Conservation (phyloP, 2,113 vertebrate genomes). For the Forbesichthys papilliferus region DNA sequence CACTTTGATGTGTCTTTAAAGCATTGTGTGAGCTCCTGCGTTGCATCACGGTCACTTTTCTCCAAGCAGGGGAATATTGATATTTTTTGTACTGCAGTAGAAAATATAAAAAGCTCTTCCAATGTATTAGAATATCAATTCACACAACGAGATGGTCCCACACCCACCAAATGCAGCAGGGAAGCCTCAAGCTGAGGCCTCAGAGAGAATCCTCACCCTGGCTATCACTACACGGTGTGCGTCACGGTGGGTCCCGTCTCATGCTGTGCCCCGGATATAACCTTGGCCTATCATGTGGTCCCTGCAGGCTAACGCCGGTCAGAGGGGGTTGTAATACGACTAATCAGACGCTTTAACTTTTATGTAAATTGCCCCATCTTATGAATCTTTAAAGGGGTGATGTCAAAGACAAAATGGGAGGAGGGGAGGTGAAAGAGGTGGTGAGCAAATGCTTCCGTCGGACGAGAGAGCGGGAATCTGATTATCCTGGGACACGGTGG, state of each 20-base stretch:
- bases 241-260: constrained; percentile 36
- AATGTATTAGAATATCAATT: not conserved
- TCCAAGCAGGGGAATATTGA: constrained; percentile 4
- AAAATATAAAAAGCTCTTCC: not conserved
- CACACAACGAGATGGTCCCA: not conserved
- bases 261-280: constrained; percentile 50
- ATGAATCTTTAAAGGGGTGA: constrained; percentile 79
- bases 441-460: constrained; percentile 51
- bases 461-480: constrained; percentile 50
- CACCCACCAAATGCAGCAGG: constrained; percentile 7
- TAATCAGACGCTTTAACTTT: constrained; percentile 74
- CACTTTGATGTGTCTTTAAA: constrained; percentile 46
- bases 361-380: constrained; percentile 72
- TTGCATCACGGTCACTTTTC: constrained; percentile 36
- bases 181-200: not conserved
- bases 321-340: constrained; percentile 72
- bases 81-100: constrained; percentile 1
- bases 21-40: constrained; percentile 4
- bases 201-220: constrained; percentile 4
- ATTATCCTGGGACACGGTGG: constrained; percentile 34
- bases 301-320: constrained; percentile 67
- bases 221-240: not conserved
- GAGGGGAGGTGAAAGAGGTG: constrained; percentile 20
- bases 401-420: constrained; percentile 74
- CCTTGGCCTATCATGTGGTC: constrained; percentile 61